These are phyloP conservation scores for Fistularia commersonii DNA, from an alignment of 2,797 vertebrate genomes.

Conservation along the genomic window DNA sequence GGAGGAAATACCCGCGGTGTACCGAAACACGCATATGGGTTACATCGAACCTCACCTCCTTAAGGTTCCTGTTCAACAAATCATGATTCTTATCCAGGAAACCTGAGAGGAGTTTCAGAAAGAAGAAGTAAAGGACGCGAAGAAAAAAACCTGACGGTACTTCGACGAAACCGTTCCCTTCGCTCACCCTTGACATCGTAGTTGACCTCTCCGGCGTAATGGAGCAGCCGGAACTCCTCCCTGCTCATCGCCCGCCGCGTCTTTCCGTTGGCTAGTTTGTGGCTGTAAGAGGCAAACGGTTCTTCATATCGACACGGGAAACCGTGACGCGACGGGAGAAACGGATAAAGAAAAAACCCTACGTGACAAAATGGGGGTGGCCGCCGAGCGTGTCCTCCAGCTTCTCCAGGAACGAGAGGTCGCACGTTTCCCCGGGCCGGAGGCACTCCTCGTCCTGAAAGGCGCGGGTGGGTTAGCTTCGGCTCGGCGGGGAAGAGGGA, in stretches of 20 bases:
- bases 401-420: conserved; percentile 92
- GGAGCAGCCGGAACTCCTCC: conserved; percentile 91
- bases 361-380: conserved; percentile 96
- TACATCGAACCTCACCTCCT: conserved; percentile 82
- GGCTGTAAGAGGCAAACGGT: conserved; percentile 66
- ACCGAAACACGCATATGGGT: background rate
- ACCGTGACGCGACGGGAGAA: background rate
- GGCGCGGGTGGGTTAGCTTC: background rate
- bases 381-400: conserved; percentile 87
- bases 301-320: background rate
- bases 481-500: background rate
- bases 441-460: conserved; percentile 93
- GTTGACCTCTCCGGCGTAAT: conserved; percentile 97
- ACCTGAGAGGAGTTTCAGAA: conserved; percentile 60
- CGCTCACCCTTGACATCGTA: conserved; percentile 87
- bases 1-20: too few species aligned
- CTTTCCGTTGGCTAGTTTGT: conserved; percentile 93
- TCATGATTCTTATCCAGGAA: conserved; percentile 98
- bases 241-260: conserved; percentile 87
- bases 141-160: too few species aligned
- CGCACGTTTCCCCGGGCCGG: conserved; percentile 90
- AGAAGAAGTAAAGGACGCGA: background rate
- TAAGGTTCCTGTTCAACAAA: conserved; percentile 91
- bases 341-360: conserved; percentile 43
- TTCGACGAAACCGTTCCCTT: background rate